These are phyloP conservation scores for Meloe dianella DNA, from an alignment of 2,888 invertebrate genomes.

Conservation along the genomic window DNA sequence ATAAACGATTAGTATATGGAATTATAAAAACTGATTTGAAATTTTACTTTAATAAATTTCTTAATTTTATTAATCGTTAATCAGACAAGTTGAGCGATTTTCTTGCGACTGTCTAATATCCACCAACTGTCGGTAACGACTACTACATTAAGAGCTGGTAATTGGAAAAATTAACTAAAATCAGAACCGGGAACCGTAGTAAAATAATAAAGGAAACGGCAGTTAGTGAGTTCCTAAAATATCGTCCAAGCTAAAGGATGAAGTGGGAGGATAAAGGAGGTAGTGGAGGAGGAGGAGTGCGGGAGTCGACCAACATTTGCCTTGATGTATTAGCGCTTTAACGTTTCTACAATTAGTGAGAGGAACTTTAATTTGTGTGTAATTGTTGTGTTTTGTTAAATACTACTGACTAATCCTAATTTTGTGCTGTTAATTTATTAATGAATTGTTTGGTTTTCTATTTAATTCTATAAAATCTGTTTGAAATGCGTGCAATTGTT, in stretches of 20 bases:
- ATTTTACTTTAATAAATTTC: conserved; percentile 34
- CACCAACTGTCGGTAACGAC: conserved; percentile 53
- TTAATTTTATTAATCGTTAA: conserved; percentile 44
- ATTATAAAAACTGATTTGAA: not conserved
- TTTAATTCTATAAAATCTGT: not conserved
- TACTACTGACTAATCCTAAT: not conserved
- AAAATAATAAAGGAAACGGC: conserved; percentile 41
- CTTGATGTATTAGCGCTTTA: conserved; percentile 26
- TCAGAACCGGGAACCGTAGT: conserved; percentile 37
- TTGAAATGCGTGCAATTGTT: not conserved
- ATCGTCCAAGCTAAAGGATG: conserved; percentile 26
- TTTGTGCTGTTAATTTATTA: conserved; percentile 15
- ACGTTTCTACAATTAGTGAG: conserved; percentile 35
- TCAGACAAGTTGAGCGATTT: conserved; percentile 22
- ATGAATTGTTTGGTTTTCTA: conserved; percentile 1
- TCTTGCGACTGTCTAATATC: conserved; percentile 43
- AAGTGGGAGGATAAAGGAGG: not conserved
- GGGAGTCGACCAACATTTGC: conserved; percentile 7
- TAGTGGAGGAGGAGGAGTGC: not conserved
- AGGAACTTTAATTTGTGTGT: conserved; percentile 27
- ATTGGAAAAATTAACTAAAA: conserved; percentile 50
- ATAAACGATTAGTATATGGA: not conserved
- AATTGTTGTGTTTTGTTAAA: conserved; percentile 18
- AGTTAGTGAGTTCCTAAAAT: conserved; percentile 44
- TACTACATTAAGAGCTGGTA: conserved; percentile 48